Base-by-base conservation (phyloP, 2,888 invertebrate species). In the Macropis europaea region DNA sequence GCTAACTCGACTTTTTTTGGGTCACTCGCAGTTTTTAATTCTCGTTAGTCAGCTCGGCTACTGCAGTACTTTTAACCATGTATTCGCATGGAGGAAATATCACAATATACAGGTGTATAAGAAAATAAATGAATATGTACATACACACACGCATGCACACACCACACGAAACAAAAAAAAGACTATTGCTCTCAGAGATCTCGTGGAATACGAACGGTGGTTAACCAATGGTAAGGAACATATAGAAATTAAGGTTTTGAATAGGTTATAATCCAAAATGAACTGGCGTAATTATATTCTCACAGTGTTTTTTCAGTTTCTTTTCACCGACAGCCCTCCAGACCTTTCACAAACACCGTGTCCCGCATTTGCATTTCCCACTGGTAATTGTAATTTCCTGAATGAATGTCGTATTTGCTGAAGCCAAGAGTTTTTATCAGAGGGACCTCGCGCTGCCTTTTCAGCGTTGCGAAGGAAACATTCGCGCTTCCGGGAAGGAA, bases 341-440 rank as follows among this genome's bases (percentile, higher is more conserved):
- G 24, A 66, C 26, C 22, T 52, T 42, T 5, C 38, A 19, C 63
- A 45, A 59, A 62, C 60, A 57, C 53, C 17, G 11, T 48, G 28
- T 6, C 32, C n/a, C 54, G 28, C 28, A 53, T 66, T 73, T 62
- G 42, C 71, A 73, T 60, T 66, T 64, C 48, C 11, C 52, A 7
- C 52, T 60, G 57, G 66, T 66, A 73, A 66, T 71, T 71, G 60
- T 71, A 57, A 73, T 66, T 71, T 71, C 73, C 70, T 50, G 64
- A 61, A 66, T 66, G 62, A 66, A 61, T 28, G 57, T 66, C 62
- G 67, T 67, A 59, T 56, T 57, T 45, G 32, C 26, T 9, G 28
- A 32, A 30, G 42, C 40, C 26, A 19, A 22, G 57, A 34, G 24
- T 54, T 62, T 71, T 74, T 66, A 59, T 62, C 62, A 53, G 62